These are phyloP conservation scores for Mesorhabditis belari DNA, from an alignment of 2,888 invertebrate species.

Conservation along the genomic window DNA sequence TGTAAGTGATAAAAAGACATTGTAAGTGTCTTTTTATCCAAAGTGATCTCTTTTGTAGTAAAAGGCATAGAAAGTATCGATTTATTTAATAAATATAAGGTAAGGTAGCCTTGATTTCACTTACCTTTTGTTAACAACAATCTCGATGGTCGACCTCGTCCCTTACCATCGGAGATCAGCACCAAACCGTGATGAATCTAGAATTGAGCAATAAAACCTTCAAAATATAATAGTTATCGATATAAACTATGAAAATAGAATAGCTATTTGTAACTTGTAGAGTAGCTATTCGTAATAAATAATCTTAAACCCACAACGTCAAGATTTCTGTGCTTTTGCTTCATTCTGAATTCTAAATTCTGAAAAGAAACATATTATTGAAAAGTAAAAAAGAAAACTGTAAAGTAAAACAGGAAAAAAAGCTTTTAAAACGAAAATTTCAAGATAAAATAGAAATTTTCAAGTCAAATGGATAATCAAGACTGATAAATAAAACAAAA, in stretches of 20 bases:
- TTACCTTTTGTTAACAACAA: constrained; percentile 80
- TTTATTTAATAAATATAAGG: too few species aligned
- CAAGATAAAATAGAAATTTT: too few species aligned
- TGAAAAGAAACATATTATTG: not conserved
- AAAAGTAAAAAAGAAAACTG: not conserved
- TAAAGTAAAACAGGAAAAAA: too few species aligned
- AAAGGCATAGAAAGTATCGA: too few species aligned
- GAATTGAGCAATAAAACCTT: constrained; percentile 1
- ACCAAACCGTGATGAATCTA: constrained; percentile 83
- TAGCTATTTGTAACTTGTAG: not conserved
- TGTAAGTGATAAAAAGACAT: too few species aligned
- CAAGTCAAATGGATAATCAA: too few species aligned
- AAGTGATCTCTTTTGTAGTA: too few species aligned
- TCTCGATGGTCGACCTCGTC: constrained; percentile 76
- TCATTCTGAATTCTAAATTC: not conserved
- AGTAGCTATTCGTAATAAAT: not conserved
- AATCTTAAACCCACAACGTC: constrained; percentile 32
- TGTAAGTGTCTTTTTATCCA: too few species aligned
- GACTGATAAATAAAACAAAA: too few species aligned
- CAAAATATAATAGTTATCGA: not conserved
- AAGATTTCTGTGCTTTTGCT: constrained; percentile 20
- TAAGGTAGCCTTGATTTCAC: too few species aligned
- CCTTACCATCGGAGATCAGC: constrained; percentile 84
- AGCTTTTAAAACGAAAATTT: too few species aligned
- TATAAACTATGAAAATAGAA: not conserved